phyloP scores from a whole-genome alignment of 2,797 vertebrate species.

The Rhynchonycteris naso region DNA sequence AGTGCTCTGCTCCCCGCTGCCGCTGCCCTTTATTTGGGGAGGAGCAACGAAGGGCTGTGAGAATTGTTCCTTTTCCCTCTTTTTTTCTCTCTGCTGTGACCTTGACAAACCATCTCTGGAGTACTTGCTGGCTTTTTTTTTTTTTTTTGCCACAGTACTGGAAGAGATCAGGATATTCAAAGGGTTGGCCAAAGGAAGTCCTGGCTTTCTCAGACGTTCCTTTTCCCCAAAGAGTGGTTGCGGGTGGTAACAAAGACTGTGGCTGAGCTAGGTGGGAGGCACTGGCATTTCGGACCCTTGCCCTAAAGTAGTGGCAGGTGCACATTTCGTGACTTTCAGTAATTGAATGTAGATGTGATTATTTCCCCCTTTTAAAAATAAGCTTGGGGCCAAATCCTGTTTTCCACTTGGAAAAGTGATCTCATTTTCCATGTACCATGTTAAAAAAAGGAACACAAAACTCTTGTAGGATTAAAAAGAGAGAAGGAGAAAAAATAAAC shows the following conservation, averaged over 20 bases:
- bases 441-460: constrained; percentile 59
- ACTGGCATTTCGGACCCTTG: neutral
- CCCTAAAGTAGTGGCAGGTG: constrained; percentile 87
- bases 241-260: constrained; percentile 67
- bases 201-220: constrained; percentile 74
- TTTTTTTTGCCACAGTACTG: constrained; percentile 80
- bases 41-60: constrained; percentile 83
- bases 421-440: constrained; percentile 83
- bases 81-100: constrained; percentile 82
- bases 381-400: constrained; percentile 79
- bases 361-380: constrained; percentile 66
- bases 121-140: constrained; percentile 83
- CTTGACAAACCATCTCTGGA: constrained; percentile 88
- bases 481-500: constrained; percentile 82
- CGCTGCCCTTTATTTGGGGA: constrained; percentile 86
- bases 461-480: constrained; percentile 77
- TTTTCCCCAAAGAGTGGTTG: constrained; percentile 63
- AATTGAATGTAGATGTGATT: constrained; percentile 83
- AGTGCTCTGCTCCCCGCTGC: constrained; percentile 80
- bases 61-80: constrained; percentile 77
- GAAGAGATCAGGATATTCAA: constrained; percentile 82
- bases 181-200: constrained; percentile 81
- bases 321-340: constrained; percentile 87
- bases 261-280: constrained; percentile 10
- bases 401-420: constrained; percentile 77